A percentile compares a stretch with the other conserved stretches of the same genome.
These are phyloP conservation scores for Vesta saturnalis DNA, from an alignment of 2,888 invertebrate genomes.

Conservation along the genomic window DNA sequence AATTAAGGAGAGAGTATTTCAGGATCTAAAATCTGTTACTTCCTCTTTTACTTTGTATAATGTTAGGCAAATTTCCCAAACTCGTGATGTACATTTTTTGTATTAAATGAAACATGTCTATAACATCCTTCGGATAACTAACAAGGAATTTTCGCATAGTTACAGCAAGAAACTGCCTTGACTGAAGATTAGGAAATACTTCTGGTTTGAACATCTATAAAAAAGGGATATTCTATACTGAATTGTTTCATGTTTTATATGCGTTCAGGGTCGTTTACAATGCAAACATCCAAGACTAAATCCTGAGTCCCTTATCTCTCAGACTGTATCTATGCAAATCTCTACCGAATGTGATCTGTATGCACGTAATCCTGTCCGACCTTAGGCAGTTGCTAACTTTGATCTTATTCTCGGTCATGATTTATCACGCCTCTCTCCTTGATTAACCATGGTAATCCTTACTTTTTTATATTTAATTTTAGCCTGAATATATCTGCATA, in stretches of 20 bases:
- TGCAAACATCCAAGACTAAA: conserved; percentile 37
- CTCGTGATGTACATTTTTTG: not conserved
- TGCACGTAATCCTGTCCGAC: conserved; percentile 41
- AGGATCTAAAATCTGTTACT: conserved; percentile 32
- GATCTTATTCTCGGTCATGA: conserved; percentile 33
- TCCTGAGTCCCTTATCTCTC: conserved; percentile 39
- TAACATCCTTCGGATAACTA: no score
- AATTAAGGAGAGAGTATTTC: conserved; percentile 32
- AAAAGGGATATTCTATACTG: no score
- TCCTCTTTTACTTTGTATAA: conserved; percentile 26
- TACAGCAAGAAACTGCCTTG: no score
- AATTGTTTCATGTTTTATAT: conserved; percentile 15
- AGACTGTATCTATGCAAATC: conserved; percentile 47
- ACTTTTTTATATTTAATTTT: not conserved
- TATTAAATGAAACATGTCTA: not conserved
- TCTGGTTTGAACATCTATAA: no score
- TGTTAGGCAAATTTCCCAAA: conserved; percentile 21
- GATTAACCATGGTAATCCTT: conserved; percentile 30
- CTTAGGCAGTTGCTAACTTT: conserved; percentile 44
- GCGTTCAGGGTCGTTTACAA: conserved; percentile 35
- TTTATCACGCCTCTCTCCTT: conserved; percentile 35
- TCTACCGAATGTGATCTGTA: conserved; percentile 40
- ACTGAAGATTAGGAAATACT: no score
- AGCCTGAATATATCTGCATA: not conserved
- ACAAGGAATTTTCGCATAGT: no score